Evolutionary conservation across 2,113 vertebrate species (phyloP).

Genomic region (Rhadina sibilatrix): DNA sequence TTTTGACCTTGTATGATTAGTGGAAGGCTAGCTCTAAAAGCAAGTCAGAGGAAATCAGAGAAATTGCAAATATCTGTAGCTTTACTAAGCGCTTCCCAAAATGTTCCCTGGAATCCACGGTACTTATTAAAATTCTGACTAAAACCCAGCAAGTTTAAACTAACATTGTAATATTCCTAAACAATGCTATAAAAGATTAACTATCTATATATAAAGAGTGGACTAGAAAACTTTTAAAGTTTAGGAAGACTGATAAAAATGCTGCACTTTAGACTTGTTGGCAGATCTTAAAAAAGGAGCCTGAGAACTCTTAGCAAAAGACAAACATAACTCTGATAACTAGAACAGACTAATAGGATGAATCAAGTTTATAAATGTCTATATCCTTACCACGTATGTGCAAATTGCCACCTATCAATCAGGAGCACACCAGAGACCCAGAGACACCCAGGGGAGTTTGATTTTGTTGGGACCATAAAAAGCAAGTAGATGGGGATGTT

Average conservation of each 20-base stretch:
- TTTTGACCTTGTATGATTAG: not conserved
- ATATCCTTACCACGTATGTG: accelerated
- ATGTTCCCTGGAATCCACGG: not conserved
- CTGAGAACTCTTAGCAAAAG: not conserved
- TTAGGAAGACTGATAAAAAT: not conserved
- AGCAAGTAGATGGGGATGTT: not conserved
- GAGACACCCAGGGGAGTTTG: not conserved
- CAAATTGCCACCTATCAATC: not conserved
- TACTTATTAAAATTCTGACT: not conserved
- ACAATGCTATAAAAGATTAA: not conserved
- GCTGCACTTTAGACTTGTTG: not conserved
- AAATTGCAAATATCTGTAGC: not conserved
- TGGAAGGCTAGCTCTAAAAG: not conserved
- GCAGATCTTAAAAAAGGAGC: not conserved
- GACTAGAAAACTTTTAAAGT: not conserved
- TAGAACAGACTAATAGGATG: not conserved
- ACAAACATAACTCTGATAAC: not conserved
- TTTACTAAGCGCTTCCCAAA: not conserved
- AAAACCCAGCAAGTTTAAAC: not conserved
- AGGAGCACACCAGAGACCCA: not conserved
- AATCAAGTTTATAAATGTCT: not conserved
- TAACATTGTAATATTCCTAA: not conserved
- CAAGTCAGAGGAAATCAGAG: not conserved
- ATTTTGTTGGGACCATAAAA: not conserved
- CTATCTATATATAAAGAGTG: not conserved